A percentile compares a stretch with the other conserved stretches of the same genome.
phyloP scores from a whole-genome alignment of 2,888 invertebrate genomes.

The Folsomia candida region DNA sequence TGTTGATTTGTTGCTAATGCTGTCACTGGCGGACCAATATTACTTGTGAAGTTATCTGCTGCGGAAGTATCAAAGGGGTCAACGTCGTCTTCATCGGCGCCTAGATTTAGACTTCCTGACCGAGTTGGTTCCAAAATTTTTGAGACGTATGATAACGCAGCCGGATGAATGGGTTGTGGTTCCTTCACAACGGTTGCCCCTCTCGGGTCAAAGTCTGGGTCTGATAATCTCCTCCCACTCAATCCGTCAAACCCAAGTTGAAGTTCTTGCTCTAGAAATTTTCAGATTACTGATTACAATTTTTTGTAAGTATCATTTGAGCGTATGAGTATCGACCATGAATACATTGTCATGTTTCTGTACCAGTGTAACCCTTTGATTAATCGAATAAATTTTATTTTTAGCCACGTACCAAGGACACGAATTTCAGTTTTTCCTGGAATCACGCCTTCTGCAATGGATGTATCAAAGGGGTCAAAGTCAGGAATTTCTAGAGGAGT shows the following conservation, averaged over 20 bases:
- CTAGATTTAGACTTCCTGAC: background rate
- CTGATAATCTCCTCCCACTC: conserved; percentile 13
- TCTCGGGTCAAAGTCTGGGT: conserved; percentile 35
- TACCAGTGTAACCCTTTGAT: no score
- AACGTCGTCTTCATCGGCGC: conserved; percentile 4
- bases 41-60: conserved; percentile 70
- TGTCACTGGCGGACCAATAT: conserved; percentile 56
- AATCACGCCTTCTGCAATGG: conserved; percentile 64
- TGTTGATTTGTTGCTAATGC: conserved; percentile 66
- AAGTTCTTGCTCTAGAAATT: conserved; percentile 30
- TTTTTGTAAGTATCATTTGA: no score
- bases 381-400: no score
- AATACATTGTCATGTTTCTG: no score
- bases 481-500: conserved; percentile 21
- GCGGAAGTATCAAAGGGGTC: conserved; percentile 51
- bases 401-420: no score
- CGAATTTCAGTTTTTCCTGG: conserved; percentile 77
- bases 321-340: no score
- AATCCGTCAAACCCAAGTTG: conserved; percentile 6
- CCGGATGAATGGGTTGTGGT: conserved; percentile 20
- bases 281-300: no score
- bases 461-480: conserved; percentile 80
- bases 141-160: conserved; percentile 13
- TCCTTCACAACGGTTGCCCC: conserved; percentile 16
- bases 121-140: conserved; percentile 10